Evolutionary conservation across 2,797 vertebrate genomes (phyloP), one percentile per base, ranked within the genome.

Genomic region (Enteromius anoplus): DNA sequence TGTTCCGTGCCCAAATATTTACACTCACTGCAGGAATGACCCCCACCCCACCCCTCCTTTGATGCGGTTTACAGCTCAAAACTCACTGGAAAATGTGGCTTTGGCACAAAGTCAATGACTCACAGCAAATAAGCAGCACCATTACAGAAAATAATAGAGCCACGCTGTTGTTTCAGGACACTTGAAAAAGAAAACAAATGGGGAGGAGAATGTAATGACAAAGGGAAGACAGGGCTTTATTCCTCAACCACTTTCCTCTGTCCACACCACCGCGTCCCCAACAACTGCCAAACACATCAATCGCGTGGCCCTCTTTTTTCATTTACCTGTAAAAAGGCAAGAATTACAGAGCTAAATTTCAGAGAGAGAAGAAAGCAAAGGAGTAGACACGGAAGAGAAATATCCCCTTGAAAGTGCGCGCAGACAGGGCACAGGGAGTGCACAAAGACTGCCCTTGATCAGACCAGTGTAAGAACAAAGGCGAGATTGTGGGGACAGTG

Each of bases 101-200:
- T 93, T 92, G 91, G 92, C 92, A 91, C 86, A 89, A 88, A 86
- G 90, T 92, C 90, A 93, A 92, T 91, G 89, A 89, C 86, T 60
- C 82, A 91, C 90, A 93, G 91, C 92, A 93, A 94, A 93, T 93
- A 92, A 93, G 92, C 92, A 90, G 92, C 92, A 89, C 92, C 91
- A 93, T 94, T 92, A 93, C 84, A 92, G 90, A 90, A 92, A 94
- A 92, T 92, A 92, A 93, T 26, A 93, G 93, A 93, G 91, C 90
- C 90, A 90, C 87, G 85, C 90, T 91, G 88, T 93, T 92, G 90
- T 93, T 91, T 92, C 88, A 88, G 82, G 87, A 85, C 79, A 90
- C 91, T 93, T 93, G 93, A 90, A 91, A 42, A 40, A 68, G 42
- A 51, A 71, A 62, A 53, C 53, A 72, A 78, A 81, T 76, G 32